Conservation (phyloP, 2,113 vertebrate genomes). For the Clarias gariepinus region DNA sequence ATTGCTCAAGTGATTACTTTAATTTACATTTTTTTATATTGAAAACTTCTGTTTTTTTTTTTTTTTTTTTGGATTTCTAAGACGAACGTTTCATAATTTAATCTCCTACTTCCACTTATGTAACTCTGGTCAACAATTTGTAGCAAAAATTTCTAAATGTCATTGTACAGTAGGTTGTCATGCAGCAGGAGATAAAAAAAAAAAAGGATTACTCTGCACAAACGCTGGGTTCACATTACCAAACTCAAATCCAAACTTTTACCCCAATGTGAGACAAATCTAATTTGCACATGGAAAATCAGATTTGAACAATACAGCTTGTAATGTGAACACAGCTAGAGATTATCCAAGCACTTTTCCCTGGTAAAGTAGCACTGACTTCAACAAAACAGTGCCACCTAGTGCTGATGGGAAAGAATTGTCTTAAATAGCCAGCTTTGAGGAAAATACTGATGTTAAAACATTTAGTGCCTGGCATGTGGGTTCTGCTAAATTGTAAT, state of each 20-base stretch:
- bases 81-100: not conserved
- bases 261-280: too few relatives aligned
- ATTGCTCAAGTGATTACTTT: not conserved
- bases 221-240: too few relatives aligned
- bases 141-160: not conserved
- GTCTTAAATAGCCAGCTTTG: not conserved
- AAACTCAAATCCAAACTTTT: too few relatives aligned
- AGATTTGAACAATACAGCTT: too few relatives aligned
- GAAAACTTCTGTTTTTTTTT: not conserved
- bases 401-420: not conserved
- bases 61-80: not conserved
- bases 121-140: not conserved
- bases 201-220: not conserved
- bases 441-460: not conserved
- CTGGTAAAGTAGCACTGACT: not conserved
- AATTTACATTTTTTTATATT: not conserved
- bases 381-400: not conserved
- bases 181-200: not conserved
- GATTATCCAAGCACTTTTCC: not conserved
- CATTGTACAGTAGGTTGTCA: not conserved
- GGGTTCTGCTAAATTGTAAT: not conserved
- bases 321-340: too few relatives aligned
- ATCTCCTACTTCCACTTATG: not conserved
- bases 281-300: too few relatives aligned
- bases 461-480: not conserved